Evolutionary conservation across 2,113 vertebrate species (phyloP), one percentile per base, ranked within the genome.

Genomic region (Scytalopus superciliaris): DNA sequence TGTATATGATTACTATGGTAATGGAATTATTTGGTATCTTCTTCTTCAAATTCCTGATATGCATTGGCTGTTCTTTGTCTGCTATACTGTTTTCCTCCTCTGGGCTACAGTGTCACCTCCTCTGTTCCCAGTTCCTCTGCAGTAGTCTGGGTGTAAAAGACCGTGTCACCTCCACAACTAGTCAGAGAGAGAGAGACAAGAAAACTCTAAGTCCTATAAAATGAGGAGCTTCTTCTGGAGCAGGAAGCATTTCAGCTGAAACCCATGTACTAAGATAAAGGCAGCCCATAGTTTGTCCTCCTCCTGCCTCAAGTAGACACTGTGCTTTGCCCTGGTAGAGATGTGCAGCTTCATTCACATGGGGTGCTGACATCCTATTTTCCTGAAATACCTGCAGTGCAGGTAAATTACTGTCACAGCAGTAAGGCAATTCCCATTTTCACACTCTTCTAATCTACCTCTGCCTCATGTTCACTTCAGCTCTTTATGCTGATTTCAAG

Each of bases 321-420:
- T 33, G 19, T 63, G 13, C 21, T 84, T 81, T 67, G 57, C 40
- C 25, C 40, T 91, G 14, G 47, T 21, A 50, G 44, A 90, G 27
- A 67, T 1, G 1, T 23, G 47, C 17, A 91, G 35, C 31, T 74
- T 75, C 59, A 55, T 31, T 68, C 40, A 69, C 37, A 24, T 31
- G 45, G 42, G 49, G 14, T 28, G 55, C 40, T 56, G 37, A 69
- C 55, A 89, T 56, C 45, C 27, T 84, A 16, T 88, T 94, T 73
- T 82, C 28, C 10, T 55, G 69, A 47, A 16, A 31, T 31, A 86
- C 16, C 33, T 45, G 23, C 57, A 83, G 33, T 30, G 28, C 78
- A 86, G 55, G 63, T 94, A 94, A 90, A 93, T 90, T 80, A 81
- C 50, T 74, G 50, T 67, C 83, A 84, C 69, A 89, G 76, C 33